These are phyloP conservation scores for Accipiter cooperii DNA, from an alignment of 2,113 vertebrate species.

Conservation along the genomic window DNA sequence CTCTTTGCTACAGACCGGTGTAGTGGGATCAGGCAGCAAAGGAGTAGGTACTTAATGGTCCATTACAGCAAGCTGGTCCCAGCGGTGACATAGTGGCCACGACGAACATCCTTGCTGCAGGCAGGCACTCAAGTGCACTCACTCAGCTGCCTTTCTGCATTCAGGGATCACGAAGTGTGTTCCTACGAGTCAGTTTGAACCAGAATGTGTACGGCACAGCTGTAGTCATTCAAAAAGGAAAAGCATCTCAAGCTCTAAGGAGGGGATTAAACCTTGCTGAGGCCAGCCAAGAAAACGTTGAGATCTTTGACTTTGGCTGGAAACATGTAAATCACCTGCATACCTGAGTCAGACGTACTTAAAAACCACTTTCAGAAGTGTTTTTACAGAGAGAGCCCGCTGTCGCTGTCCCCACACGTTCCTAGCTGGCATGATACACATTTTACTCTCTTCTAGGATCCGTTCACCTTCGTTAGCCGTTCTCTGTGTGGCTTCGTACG, in stretches of 20 bases:
- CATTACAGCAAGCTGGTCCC: neutral
- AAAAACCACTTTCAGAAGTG: neutral
- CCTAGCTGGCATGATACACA: neutral
- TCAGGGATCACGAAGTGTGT: rapidly evolving
- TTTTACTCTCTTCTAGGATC: neutral
- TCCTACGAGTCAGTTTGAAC: rapidly evolving
- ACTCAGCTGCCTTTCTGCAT: neutral
- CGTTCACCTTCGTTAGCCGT: neutral
- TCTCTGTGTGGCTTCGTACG: neutral
- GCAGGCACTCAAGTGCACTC: neutral
- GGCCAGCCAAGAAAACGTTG: neutral
- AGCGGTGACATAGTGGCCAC: rapidly evolving
- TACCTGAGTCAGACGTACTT: neutral
- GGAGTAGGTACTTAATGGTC: neutral
- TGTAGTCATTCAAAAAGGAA: neutral
- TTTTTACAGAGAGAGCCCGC: neutral
- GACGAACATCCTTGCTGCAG: neutral
- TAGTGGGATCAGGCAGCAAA: neutral
- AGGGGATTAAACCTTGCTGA: neutral
- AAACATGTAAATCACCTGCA: neutral
- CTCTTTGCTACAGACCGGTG: rapidly evolving
- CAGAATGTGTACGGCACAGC: neutral
- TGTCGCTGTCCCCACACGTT: neutral
- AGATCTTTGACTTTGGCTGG: neutral
- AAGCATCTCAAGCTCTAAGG: neutral